Evolutionary conservation across 2,888 invertebrate genomes (phyloP), one percentile per base, ranked within the genome.

Genomic region (Tupiocoris notatus): DNA sequence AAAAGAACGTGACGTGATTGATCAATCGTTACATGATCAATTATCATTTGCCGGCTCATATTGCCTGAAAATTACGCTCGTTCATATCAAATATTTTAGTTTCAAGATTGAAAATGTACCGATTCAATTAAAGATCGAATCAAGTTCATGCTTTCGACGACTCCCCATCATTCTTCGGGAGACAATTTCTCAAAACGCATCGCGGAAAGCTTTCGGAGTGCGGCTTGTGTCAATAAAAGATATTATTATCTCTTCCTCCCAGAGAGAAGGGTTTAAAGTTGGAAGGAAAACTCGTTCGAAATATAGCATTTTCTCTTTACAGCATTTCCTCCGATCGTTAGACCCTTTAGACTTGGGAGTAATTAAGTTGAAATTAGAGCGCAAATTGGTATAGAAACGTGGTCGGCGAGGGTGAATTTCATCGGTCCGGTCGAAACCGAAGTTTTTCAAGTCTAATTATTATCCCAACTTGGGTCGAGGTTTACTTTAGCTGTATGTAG

Each of bases 371-470:
- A 65, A 65, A 39, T 65, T 65, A 65, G 25, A 39, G 39, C 25
- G 65, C 17, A 65, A 65, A 65, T 65, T 65, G 65, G 12, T 24
- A 24, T 6, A 24, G 65, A 25, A 17, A 25, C 12, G 21, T 20
- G 39, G 17, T 18, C 64, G 22, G 24, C 16, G 64, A 25, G 12
- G 17, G 65, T n/a, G n/a, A n/a, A n/a, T n/a, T n/a, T n/a, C n/a
- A n/a, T n/a, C n/a, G 39, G 65, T 39, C 39, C 39, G 39, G 39
- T 39, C 65, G 18, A 39, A 65, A 65, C 25, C 39, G 20, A 65
- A 65, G 65, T 65, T 65, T 65, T 65, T 65, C 65, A 65, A 39
- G 25, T 39, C 20, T 65, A 65, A 65, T 65, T 65, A 39, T 65
- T 65, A 65, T 39, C 39, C 24, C n/a, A n/a, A n/a, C n/a, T n/a